phyloP scores from a whole-genome alignment of 2,113 vertebrate genomes.

The Xenopus borealis region DNA sequence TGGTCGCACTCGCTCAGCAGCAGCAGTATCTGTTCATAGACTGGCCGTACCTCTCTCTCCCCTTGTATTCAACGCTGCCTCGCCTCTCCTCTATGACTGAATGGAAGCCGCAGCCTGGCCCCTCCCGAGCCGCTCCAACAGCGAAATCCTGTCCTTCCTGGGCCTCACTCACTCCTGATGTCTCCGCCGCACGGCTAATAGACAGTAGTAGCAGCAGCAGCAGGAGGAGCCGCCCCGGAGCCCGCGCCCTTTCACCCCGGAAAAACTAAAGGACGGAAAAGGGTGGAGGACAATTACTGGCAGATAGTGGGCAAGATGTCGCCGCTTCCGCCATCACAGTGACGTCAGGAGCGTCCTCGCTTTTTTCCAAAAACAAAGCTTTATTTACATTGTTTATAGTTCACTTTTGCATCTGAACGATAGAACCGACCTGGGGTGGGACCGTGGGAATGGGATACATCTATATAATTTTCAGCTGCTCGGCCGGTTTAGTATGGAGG shows the following conservation, averaged over 20 bases:
- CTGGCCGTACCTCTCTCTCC: background rate
- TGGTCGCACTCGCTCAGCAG: background rate
- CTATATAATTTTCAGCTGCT: no score
- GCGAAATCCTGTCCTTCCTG: background rate
- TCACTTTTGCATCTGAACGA: no score
- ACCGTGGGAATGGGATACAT: no score
- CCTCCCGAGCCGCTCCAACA: background rate
- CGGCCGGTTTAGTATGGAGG: no score
- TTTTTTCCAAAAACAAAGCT: background rate
- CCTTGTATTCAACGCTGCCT: background rate
- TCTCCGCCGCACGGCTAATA: conserved; percentile 28
- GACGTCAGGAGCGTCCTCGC: conserved; percentile 12
- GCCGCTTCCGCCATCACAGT: conserved; percentile 16
- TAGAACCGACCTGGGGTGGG: no score
- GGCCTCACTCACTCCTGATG: conserved; percentile 12
- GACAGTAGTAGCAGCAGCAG: background rate
- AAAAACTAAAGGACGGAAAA: background rate
- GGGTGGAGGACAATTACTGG: background rate
- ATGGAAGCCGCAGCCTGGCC: background rate
- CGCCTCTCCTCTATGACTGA: background rate
- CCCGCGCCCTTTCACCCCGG: conserved; percentile 18
- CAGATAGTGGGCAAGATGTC: background rate
- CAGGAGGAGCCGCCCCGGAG: conserved; percentile 31
- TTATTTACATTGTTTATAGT: background rate
- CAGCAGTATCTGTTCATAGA: background rate